Evolutionary conservation across 2,888 invertebrate species (phyloP), one percentile per base, ranked within the genome.

Genomic region (Drosophila neutralis): DNA sequence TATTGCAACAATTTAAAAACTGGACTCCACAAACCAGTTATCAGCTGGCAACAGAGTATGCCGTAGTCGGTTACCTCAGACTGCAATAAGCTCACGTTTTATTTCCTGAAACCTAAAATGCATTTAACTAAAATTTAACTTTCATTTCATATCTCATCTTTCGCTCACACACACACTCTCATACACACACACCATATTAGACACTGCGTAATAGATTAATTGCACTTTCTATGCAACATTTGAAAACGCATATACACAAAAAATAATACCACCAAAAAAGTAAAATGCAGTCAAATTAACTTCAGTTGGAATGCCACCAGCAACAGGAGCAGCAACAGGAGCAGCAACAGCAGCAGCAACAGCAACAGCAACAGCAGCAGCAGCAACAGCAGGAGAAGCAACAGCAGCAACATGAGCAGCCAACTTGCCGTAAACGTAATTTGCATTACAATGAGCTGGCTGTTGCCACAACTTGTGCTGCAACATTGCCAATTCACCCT

Each of bases 371-470:
- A 0, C 8, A 31, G 2, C 31, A 31, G 10, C 2, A 31, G 0
- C 31, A 8, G 8, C 8, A 31, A 1, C 31, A 31, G 2, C 31
- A 31, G 31, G 6, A 31, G 6, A 0, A 66, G 68, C 53, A 59
- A 45, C 51, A 33, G 38, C 40, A 61, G 60, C 57, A 65, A 53
- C 66, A 42, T 36, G 24, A 27, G 48, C 24, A 24, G 15, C 38
- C 71, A 80, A 60, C 87, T 57, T 61, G 76, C 78, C 76, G 87
- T 80, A 84, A 80, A 87, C 85, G 80, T 80, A 87, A 87, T 84
- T 84, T 84, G 87, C 87, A 87, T 83, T 82, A 87, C 83, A 83
- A 83, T 83, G 82, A 83, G 86, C 82, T 65, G 49, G 64, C 54
- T 48, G 42, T 58, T 54, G 62, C 69, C 67, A 67, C 62, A 76